Evolutionary conservation across 1,140 invertebrate species (phyloP).

Genomic region (Drosophila pachea): DNA sequence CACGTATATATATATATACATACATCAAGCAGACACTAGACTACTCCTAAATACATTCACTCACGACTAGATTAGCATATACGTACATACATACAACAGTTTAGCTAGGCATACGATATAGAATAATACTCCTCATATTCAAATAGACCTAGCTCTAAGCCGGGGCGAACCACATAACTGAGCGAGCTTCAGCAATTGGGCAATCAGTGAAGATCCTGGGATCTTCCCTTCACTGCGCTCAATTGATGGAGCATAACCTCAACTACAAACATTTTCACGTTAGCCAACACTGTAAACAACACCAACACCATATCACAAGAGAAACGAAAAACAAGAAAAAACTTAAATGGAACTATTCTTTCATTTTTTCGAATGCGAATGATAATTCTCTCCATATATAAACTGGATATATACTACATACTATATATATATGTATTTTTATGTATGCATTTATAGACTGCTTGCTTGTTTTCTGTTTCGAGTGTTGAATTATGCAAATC

Average conservation of each 20-base stretch:
- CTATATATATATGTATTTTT: not conserved
- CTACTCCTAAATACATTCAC: slow-evolving; percentile 32
- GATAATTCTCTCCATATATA: slow-evolving; percentile 13
- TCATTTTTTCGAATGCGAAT: slow-evolving; percentile 15
- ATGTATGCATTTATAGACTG: not conserved
- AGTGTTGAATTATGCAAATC: slow-evolving; percentile 62
- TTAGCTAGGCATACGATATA: slow-evolving; percentile 31
- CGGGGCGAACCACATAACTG: not conserved
- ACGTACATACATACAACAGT: slow-evolving; percentile 50
- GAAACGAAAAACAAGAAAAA: slow-evolving; percentile 21
- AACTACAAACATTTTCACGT: slow-evolving; percentile 23
- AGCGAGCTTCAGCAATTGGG: not conserved
- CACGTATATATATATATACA: slow-evolving; percentile 7
- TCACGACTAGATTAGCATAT: slow-evolving; percentile 22
- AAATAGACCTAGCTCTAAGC: not conserved
- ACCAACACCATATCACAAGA: slow-evolving; percentile 57
- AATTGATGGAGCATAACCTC: slow-evolving; percentile 26
- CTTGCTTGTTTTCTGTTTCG: slow-evolving; percentile 2
- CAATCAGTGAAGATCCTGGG: too few relatives aligned
- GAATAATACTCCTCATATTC: slow-evolving; percentile 22
- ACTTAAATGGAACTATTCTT: slow-evolving; percentile 9
- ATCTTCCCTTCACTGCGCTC: too few relatives aligned
- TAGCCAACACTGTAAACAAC: slow-evolving; percentile 33
- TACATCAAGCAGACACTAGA: slow-evolving; percentile 5
- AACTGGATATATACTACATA: not conserved